These are phyloP conservation scores for Rhinatrema bivittatum DNA, from an alignment of 2,797 vertebrate species.

Conservation along the genomic window DNA sequence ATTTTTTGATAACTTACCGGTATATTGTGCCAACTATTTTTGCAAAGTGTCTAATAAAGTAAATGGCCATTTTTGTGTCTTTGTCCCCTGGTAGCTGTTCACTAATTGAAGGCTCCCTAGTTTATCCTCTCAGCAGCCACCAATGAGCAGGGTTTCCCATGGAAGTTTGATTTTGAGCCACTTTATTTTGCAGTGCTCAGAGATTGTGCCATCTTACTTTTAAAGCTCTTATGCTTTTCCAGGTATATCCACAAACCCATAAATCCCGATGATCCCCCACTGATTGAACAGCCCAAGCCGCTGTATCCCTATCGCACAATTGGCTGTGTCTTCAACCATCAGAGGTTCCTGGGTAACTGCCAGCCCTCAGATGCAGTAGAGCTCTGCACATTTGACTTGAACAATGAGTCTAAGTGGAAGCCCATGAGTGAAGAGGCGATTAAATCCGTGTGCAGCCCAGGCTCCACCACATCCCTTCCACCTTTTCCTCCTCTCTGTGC, in stretches of 20 bases:
- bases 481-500: conserved; percentile 77
- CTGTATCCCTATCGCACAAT: conserved; percentile 80
- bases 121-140: no score
- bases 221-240: conserved; percentile 12
- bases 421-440: conserved; percentile 91
- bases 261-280: conserved; percentile 75
- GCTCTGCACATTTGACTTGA: conserved; percentile 79
- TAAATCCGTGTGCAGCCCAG: conserved; percentile 79
- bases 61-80: no score
- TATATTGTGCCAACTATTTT: no score
- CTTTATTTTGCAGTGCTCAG: no score
- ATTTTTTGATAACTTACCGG: no score
- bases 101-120: no score
- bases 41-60: no score
- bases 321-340: conserved; percentile 92
- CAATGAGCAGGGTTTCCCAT: no score
- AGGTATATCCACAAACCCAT: conserved; percentile 82
- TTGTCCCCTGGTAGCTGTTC: no score
- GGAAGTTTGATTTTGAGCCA: no score
- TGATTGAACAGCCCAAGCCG: conserved; percentile 71
- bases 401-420: conserved; percentile 86
- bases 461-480: conserved; percentile 68
- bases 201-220: no score
- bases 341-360: conserved; percentile 83
- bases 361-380: conserved; percentile 85